Conservation (phyloP, 2,113 vertebrate genomes). For the Cranoglanis bouderius region DNA sequence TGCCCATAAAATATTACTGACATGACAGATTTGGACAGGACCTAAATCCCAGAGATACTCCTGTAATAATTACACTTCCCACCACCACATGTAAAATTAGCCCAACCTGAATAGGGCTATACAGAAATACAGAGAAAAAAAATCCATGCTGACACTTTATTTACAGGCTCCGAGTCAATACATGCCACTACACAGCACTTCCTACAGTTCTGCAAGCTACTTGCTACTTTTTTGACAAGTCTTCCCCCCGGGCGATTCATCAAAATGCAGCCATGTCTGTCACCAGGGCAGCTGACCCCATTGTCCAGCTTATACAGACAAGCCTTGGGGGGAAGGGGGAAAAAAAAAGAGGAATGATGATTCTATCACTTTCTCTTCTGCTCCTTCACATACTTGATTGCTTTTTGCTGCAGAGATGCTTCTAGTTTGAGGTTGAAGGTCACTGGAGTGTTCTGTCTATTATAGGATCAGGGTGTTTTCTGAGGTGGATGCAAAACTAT, state of each 20-base stretch:
- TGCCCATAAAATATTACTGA: background rate
- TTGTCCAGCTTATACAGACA: constrained; percentile 16
- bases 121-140: background rate
- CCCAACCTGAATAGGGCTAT: background rate
- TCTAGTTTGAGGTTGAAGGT: background rate
- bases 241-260: constrained; percentile 49
- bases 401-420: background rate
- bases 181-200: constrained; percentile 40
- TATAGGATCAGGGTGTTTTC: background rate
- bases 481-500: background rate
- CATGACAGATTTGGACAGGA: background rate
- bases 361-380: background rate
- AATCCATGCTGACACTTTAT: constrained; percentile 37
- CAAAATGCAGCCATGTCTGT: constrained; percentile 35
- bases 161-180: constrained; percentile 31
- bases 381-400: constrained; percentile 10
- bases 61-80: background rate
- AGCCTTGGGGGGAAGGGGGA: background rate
- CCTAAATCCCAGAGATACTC: background rate
- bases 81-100: background rate
- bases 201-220: constrained; percentile 54
- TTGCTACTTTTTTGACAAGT: constrained; percentile 58
- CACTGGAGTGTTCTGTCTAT: background rate
- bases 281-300: constrained; percentile 21
- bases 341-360: background rate